phyloP scores from a whole-genome alignment of 2,113 vertebrate genomes.

The zebrafish (Danio rerio) region DNA sequence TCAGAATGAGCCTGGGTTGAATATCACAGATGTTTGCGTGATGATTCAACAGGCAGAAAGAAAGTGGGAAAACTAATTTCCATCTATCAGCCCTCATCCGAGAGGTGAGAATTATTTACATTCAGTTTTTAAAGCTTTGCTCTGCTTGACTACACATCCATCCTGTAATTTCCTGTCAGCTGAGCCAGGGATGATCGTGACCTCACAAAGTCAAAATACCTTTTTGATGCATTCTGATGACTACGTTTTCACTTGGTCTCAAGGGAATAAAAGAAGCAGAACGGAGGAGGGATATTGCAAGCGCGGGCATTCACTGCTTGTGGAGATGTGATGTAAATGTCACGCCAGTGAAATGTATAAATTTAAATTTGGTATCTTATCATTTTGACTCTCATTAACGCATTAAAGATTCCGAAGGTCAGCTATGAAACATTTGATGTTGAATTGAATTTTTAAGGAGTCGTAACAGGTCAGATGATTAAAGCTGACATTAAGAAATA shows the following conservation, averaged over 20 bases:
- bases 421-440: constrained; percentile 32
- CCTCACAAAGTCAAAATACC: constrained; percentile 1
- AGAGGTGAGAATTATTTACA: background rate
- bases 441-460: constrained; percentile 45
- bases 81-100: background rate
- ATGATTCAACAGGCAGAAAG: background rate
- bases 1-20: too few species aligned
- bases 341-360: constrained; percentile 35
- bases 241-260: background rate
- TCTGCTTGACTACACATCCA: constrained; percentile 6
- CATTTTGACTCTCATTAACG: constrained; percentile 44
- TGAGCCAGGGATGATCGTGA: constrained; percentile 12
- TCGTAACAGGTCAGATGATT: constrained; percentile 34
- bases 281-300: background rate
- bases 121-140: constrained; percentile 5
- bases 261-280: constrained; percentile 1
- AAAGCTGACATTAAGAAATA: constrained; percentile 45
- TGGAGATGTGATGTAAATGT: constrained; percentile 48
- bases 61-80: background rate
- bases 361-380: constrained; percentile 48
- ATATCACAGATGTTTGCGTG: too few species aligned
- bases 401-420: constrained; percentile 50
- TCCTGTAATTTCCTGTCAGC: background rate
- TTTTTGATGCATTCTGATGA: constrained; percentile 14
- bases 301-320: constrained; percentile 12